Percentiles rank a stretch among this genome's conserved stretches.
Conservation (phyloP, 2,888 invertebrate genomes). For the Latheticus oryzae region DNA sequence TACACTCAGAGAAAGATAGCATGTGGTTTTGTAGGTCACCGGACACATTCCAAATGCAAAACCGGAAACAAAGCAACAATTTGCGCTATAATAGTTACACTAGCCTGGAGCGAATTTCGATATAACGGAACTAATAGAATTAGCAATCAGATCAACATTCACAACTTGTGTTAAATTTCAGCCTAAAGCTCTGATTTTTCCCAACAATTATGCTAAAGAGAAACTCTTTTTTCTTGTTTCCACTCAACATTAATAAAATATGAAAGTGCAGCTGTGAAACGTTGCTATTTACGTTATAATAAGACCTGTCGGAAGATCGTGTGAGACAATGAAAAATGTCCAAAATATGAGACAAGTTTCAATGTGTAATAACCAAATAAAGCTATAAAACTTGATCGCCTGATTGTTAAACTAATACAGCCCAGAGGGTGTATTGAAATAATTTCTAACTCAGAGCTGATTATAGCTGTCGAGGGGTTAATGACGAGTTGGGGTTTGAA, state of each 20-base stretch:
- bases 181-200: constrained; percentile 27
- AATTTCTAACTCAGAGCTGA: constrained; percentile 2
- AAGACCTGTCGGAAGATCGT: constrained; percentile 22
- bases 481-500: constrained; percentile 6
- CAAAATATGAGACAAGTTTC: constrained; percentile 12
- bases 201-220: too few species aligned
- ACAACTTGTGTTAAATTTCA: constrained; percentile 10
- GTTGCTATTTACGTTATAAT: constrained; percentile 19
- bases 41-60: constrained; percentile 25
- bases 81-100: constrained; percentile 8
- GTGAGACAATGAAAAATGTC: constrained; percentile 20
- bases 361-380: too few species aligned
- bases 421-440: constrained; percentile 4
- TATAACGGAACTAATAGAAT: constrained; percentile 10
- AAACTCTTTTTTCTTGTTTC: too few species aligned
- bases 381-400: constrained; percentile 10
- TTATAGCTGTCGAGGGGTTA: constrained; percentile 4
- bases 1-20: constrained; percentile 7
- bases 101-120: constrained; percentile 10
- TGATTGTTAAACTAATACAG: background rate
- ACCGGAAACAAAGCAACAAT: constrained; percentile 24
- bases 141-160: constrained; percentile 7
- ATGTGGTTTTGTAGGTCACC: constrained; percentile 6
- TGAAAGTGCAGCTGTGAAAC: constrained; percentile 24
- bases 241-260: constrained; percentile 20